These are phyloP conservation scores for Ischnus inquisitorius DNA, from an alignment of 2,888 invertebrate species.

Conservation along the genomic window DNA sequence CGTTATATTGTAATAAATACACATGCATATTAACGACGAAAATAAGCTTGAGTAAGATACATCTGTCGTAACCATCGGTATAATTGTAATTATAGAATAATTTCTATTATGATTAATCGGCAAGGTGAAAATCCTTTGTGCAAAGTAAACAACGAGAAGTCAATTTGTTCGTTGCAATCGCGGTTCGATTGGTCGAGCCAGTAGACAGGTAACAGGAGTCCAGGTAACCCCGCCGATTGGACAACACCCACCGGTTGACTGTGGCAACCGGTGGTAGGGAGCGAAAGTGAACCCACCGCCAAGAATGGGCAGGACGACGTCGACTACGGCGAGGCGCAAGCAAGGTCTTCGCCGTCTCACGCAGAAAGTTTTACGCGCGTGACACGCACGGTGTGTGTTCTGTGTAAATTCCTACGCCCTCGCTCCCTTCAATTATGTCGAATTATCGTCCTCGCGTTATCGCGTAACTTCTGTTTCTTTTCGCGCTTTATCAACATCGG, in stretches of 20 bases:
- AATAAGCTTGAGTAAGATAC: too few species aligned
- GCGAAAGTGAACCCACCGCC: slow-evolving; percentile 84
- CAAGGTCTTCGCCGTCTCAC: slow-evolving; percentile 67
- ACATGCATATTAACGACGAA: too few species aligned
- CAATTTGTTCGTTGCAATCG: slow-evolving; percentile 12
- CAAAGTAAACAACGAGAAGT: too few species aligned
- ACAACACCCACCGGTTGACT: slow-evolving; percentile 45
- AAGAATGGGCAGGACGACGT: slow-evolving; percentile 84
- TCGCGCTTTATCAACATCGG: background rate
- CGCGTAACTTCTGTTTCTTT: background rate
- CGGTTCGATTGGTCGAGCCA: slow-evolving; percentile 37
- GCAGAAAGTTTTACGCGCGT: slow-evolving; percentile 59
- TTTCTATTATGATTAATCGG: too few species aligned
- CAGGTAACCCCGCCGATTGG: slow-evolving; percentile 68
- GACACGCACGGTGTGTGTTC: slow-evolving; percentile 26
- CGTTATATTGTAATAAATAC: background rate
- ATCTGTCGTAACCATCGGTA: too few species aligned
- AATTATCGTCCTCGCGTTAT: slow-evolving; percentile 4
- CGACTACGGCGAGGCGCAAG: slow-evolving; percentile 70
- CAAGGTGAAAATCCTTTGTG: too few species aligned
- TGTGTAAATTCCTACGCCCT: background rate
- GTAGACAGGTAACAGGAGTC: slow-evolving; percentile 34
- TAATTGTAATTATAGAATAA: too few species aligned
- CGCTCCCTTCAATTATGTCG: background rate
- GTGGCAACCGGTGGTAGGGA: slow-evolving; percentile 61